These are phyloP conservation scores for Peromyscus nudipes DNA, from an alignment of 2,797 vertebrate genomes.

Conservation along the genomic window DNA sequence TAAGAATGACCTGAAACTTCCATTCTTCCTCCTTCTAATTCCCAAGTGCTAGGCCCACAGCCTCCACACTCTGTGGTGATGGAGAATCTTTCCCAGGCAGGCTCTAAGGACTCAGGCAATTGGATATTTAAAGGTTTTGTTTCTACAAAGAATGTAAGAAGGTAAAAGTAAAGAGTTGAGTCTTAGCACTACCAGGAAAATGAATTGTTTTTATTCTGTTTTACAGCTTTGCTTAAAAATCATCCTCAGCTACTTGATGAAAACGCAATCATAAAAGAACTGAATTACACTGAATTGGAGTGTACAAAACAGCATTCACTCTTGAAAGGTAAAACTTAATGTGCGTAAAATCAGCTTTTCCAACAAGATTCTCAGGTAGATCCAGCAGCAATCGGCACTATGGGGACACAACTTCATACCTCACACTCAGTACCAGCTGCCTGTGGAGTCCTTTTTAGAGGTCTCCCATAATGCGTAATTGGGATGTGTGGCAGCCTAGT, in stretches of 20 bases:
- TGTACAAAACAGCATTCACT: constrained; percentile 45
- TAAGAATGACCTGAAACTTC: neutral
- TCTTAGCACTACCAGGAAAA: neutral
- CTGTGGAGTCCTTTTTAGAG: neutral
- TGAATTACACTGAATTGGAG: neutral
- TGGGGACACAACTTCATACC: neutral
- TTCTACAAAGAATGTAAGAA: constrained; percentile 7
- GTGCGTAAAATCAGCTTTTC: neutral
- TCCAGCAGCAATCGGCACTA: neutral
- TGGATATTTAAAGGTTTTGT: neutral
- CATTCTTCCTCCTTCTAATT: neutral
- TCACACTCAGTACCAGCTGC: neutral
- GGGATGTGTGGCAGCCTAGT: neutral
- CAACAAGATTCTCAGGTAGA: neutral
- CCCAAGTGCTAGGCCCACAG: neutral
- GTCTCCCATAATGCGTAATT: neutral
- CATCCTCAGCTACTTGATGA: constrained; percentile 63
- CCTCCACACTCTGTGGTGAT: neutral
- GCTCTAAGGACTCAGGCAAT: neutral
- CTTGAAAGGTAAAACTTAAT: constrained; percentile 72
- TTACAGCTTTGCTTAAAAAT: constrained; percentile 70
- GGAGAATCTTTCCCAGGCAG: neutral
- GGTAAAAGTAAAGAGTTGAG: neutral
- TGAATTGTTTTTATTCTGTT: constrained; percentile 36
- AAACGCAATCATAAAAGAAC: neutral